Conservation (phyloP, 1,140 invertebrate genomes). For the Aporrectodea caliginosa region DNA sequence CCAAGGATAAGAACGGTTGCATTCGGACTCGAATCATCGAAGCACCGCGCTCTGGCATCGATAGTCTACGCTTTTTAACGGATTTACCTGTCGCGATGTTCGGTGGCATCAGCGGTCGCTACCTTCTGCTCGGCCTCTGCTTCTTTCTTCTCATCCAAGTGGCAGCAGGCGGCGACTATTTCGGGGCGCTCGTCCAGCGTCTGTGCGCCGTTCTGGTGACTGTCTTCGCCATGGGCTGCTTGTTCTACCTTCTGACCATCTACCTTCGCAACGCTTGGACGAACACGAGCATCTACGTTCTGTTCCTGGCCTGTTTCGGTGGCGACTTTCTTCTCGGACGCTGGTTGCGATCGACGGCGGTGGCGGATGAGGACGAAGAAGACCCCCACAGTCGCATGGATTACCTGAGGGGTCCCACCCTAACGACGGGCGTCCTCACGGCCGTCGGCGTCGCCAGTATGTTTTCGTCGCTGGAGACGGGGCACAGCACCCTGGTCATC, state of each 20-base stretch:
- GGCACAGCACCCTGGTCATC: conserved; percentile 47
- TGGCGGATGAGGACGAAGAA: conserved; percentile 21
- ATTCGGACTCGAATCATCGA: neutral
- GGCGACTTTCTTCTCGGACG: conserved; percentile 47
- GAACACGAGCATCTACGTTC: conserved; percentile 53
- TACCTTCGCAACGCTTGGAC: conserved; percentile 52
- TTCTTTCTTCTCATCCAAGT: neutral
- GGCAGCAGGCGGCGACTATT: conserved; percentile 37
- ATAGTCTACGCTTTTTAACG: neutral
- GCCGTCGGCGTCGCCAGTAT: conserved; percentile 47
- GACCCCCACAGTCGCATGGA: conserved; percentile 26
- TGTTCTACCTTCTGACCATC: conserved; percentile 53
- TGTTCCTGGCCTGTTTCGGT: conserved; percentile 51
- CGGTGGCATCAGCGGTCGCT: neutral
- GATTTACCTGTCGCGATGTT: neutral
- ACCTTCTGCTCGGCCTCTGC: neutral
- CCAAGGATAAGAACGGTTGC: neutral
- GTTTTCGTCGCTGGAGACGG: conserved; percentile 52
- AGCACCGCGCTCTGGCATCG: neutral
- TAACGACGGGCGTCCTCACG: conserved; percentile 46
- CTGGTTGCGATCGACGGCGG: conserved; percentile 31
- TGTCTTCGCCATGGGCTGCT: conserved; percentile 51
- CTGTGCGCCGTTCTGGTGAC: conserved; percentile 49
- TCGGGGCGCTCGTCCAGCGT: conserved; percentile 48
- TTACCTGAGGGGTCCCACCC: conserved; percentile 43